Evolutionary conservation across 2,888 invertebrate species (phyloP).

Genomic region (Falcaria lacertinaria): DNA sequence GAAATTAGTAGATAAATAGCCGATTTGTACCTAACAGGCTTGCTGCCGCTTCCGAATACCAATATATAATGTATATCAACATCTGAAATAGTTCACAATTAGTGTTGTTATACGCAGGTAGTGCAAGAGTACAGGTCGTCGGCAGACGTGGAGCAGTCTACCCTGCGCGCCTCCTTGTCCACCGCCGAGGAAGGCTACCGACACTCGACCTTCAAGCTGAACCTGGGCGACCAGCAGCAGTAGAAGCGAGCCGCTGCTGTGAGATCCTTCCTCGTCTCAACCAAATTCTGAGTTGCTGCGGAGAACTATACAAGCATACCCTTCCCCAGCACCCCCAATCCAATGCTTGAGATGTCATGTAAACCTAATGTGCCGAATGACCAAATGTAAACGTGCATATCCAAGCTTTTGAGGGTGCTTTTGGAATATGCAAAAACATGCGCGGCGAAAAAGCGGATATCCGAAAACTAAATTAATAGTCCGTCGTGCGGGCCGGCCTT

Average conservation of each 20-base stretch:
- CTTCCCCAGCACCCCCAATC: background rate
- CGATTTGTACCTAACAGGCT: too few relatives aligned
- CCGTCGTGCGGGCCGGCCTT: background rate
- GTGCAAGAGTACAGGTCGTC: slow-evolving; percentile 45
- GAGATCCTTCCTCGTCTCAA: background rate
- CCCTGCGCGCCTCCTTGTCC: slow-evolving; percentile 49
- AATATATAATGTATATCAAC: too few relatives aligned
- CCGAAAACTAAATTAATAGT: too few relatives aligned
- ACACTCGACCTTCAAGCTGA: slow-evolving; percentile 45
- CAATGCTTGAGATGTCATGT: background rate
- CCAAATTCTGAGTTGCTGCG: slow-evolving; percentile 6
- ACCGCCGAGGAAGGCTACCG: slow-evolving; percentile 47
- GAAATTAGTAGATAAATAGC: too few relatives aligned
- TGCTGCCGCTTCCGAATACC: too few relatives aligned
- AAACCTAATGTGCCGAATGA: background rate
- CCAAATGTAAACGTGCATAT: background rate
- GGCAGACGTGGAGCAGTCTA: slow-evolving; percentile 25
- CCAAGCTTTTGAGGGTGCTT: background rate
- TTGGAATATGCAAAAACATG: background rate
- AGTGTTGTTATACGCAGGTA: slow-evolving; percentile 34
- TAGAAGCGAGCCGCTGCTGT: slow-evolving; percentile 5
- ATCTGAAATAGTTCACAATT: background rate
- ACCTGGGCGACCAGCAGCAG: slow-evolving; percentile 25
- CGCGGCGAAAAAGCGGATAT: too few relatives aligned
- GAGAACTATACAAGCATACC: background rate